Evolutionary conservation across 2,888 invertebrate genomes (phyloP).

Genomic region (Agonopterix alstromeriana): DNA sequence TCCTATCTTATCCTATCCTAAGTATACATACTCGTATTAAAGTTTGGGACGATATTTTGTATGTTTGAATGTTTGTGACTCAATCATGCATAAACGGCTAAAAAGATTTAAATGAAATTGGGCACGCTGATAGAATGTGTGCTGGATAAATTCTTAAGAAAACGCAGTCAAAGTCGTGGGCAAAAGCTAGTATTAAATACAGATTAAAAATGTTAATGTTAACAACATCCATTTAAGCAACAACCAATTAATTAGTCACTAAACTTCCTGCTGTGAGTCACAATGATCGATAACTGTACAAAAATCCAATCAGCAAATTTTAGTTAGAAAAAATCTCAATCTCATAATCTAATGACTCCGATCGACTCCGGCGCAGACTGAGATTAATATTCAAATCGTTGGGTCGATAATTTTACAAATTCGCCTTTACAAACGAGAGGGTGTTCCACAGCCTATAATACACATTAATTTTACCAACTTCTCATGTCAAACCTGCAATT

Average conservation of each 20-base stretch:
- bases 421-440: slow-evolving; percentile 58
- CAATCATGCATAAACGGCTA: too few relatives aligned
- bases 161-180: too few relatives aligned
- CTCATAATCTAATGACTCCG: slow-evolving; percentile 5
- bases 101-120: too few relatives aligned
- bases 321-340: neutral
- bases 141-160: too few relatives aligned
- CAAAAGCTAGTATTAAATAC: too few relatives aligned
- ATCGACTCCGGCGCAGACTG: slow-evolving; percentile 30
- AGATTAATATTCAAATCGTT: slow-evolving; percentile 66
- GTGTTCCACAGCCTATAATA: slow-evolving; percentile 62
- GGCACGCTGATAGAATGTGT: too few relatives aligned
- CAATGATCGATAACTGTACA: slow-evolving; percentile 2
- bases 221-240: too few relatives aligned
- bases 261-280: neutral
- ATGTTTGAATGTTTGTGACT: neutral
- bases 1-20: too few relatives aligned
- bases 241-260: too few relatives aligned
- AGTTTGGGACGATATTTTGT: neutral
- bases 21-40: too few relatives aligned
- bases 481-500: slow-evolving; percentile 70
- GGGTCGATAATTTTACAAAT: slow-evolving; percentile 68
- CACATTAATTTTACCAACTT: slow-evolving; percentile 65
- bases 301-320: slow-evolving; percentile 3
- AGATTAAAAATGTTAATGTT: too few relatives aligned